phyloP scores from a whole-genome alignment of 2,113 vertebrate species.

The Antigone vipio region DNA sequence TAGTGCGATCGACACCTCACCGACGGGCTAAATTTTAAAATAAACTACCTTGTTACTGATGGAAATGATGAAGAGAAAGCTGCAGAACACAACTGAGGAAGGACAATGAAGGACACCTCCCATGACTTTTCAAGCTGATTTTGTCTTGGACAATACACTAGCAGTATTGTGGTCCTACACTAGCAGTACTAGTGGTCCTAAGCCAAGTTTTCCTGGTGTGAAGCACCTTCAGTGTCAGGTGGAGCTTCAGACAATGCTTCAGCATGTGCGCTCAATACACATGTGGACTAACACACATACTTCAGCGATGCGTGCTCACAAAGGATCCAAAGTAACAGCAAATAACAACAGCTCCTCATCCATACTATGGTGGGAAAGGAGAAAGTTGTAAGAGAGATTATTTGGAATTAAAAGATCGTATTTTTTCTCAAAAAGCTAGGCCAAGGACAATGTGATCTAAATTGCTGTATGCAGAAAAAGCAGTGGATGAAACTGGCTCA shows the following conservation, averaged over 20 bases:
- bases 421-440: neutral
- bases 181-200: neutral
- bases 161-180: neutral
- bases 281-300: neutral
- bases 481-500: neutral
- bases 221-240: neutral
- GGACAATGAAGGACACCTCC: neutral
- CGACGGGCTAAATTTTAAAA: neutral
- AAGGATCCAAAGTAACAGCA: neutral
- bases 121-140: neutral
- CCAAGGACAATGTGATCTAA: neutral
- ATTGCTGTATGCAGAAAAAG: neutral
- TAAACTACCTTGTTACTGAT: neutral
- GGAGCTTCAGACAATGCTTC: accelerated
- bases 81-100: neutral
- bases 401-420: neutral
- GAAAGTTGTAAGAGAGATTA: neutral
- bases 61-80: neutral
- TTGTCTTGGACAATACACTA: neutral
- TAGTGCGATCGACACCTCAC: neutral
- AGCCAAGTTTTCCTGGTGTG: neutral
- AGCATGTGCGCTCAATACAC: accelerated
- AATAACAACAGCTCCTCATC: neutral
- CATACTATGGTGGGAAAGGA: accelerated
- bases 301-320: neutral